phyloP scores from a whole-genome alignment of 2,113 vertebrate species.

The Centrocercus urophasianus region DNA sequence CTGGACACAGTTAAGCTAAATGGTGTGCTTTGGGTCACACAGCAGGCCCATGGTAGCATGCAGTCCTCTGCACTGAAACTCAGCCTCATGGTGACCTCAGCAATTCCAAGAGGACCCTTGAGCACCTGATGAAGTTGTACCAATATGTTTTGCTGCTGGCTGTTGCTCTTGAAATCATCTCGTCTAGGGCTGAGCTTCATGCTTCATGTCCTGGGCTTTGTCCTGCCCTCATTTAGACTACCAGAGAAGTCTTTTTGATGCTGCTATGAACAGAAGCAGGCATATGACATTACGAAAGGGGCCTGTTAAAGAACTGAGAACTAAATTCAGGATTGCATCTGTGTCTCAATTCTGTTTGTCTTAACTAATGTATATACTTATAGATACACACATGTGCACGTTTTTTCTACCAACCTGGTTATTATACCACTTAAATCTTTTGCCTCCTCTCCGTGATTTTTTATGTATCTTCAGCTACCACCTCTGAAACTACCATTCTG shows the following conservation, averaged over 20 bases:
- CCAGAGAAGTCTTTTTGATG: neutral
- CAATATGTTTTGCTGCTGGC: neutral
- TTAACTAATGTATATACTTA: neutral
- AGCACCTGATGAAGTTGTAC: neutral
- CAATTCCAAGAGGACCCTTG: neutral
- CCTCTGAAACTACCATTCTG: neutral
- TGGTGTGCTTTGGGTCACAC: neutral
- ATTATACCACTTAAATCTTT: neutral
- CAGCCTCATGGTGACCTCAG: neutral
- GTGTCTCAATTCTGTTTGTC: neutral
- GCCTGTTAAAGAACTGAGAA: neutral
- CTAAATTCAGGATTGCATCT: neutral
- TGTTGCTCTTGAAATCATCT: neutral
- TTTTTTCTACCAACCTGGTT: neutral
- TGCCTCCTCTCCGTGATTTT: neutral
- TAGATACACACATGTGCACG: neutral
- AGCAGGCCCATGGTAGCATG: neutral
- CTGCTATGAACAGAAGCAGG: neutral
- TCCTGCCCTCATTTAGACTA: neutral
- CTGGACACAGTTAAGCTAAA: neutral
- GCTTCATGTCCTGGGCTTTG: neutral
- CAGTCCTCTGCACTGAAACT: neutral
- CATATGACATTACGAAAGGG: neutral
- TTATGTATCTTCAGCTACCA: neutral
- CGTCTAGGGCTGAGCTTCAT: neutral